These are phyloP conservation scores for Stegastes partitus DNA, from an alignment of 2,113 vertebrate species.

Conservation along the genomic window DNA sequence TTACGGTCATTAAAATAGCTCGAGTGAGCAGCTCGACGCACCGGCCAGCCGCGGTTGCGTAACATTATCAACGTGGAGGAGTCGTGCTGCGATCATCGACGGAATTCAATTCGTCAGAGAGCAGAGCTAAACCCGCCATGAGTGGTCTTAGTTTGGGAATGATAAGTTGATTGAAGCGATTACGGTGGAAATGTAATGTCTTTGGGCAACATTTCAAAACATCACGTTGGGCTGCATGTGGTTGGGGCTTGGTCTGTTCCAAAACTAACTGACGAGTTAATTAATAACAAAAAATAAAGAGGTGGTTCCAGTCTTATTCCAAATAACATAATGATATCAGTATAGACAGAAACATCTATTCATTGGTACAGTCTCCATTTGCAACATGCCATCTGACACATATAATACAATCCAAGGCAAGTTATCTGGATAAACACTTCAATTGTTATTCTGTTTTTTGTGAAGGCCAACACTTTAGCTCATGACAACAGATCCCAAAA, in stretches of 20 bases:
- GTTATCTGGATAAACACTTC: too few species aligned
- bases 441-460: too few species aligned
- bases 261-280: background rate
- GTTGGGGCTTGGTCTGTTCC: background rate
- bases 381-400: too few species aligned
- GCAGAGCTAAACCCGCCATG: background rate
- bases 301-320: too few species aligned
- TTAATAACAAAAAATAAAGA: background rate
- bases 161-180: background rate
- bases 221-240: too few species aligned
- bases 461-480: too few species aligned
- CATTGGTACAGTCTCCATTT: too few species aligned
- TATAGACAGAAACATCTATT: too few species aligned
- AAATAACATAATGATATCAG: too few species aligned
- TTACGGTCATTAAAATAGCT: slow-evolving; percentile 21
- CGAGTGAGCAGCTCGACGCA: background rate
- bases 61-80: slow-evolving; percentile 16
- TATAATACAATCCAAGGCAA: too few species aligned
- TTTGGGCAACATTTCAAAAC: background rate
- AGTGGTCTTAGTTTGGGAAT: background rate
- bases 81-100: background rate
- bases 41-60: slow-evolving; percentile 22
- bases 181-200: background rate
- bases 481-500: background rate
- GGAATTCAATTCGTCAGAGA: background rate